These are phyloP conservation scores for Drosophila navojoa DNA, from an alignment of 1,140 invertebrate genomes.

Conservation along the genomic window DNA sequence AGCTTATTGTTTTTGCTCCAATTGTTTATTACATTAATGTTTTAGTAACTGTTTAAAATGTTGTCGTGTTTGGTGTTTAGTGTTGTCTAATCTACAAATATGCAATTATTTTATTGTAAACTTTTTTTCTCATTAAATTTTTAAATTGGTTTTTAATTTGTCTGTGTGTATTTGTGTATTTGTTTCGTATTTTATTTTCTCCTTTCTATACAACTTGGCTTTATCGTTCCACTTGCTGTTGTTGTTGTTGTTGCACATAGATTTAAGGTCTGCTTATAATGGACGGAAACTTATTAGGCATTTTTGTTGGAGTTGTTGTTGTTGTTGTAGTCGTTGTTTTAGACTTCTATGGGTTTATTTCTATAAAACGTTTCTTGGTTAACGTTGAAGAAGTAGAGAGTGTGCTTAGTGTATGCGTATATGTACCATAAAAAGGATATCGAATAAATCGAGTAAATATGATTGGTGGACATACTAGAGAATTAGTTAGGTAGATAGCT, in stretches of 20 bases:
- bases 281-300: conserved; percentile 84
- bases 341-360: conserved; percentile 27
- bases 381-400: conserved; percentile 22
- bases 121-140: conserved; percentile 33
- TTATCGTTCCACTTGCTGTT: conserved; percentile 51
- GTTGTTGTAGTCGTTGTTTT: conserved; percentile 55
- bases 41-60: conserved; percentile 77
- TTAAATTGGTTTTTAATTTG: conserved; percentile 31
- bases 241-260: conserved; percentile 73
- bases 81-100: conserved; percentile 65
- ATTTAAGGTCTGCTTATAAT: conserved; percentile 84
- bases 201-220: conserved; percentile 56
- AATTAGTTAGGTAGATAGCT: neutral
- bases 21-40: conserved; percentile 64
- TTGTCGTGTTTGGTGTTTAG: conserved; percentile 52
- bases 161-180: conserved; percentile 24
- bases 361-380: conserved; percentile 25
- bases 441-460: conserved; percentile 9
- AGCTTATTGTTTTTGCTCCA: conserved; percentile 71
- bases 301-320: conserved; percentile 50
- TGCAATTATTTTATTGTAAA: conserved; percentile 45
- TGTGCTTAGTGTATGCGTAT: conserved; percentile 28
- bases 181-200: conserved; percentile 22
- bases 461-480: conserved; percentile 6
- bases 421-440: conserved; percentile 19